Percentiles rank a stretch among this genome's conserved stretches.
phyloP scores from a whole-genome alignment of 2,797 vertebrate species.

The Danio kyathit region DNA sequence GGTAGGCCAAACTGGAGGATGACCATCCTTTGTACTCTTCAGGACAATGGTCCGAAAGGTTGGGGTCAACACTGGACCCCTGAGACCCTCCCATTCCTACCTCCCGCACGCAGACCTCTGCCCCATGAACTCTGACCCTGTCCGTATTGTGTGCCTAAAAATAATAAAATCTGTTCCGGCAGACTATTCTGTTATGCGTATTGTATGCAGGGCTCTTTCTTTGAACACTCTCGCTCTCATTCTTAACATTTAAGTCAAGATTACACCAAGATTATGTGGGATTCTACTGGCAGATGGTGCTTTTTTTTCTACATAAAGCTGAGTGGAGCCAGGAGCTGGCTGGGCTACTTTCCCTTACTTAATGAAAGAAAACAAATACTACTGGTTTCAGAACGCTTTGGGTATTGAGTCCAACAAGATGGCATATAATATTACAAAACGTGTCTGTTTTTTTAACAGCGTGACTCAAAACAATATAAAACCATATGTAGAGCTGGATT shows the following conservation, averaged over 20 bases:
- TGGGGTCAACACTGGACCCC: slow-evolving; percentile 72
- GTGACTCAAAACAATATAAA: slow-evolving; percentile 21
- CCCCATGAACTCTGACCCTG: slow-evolving; percentile 78
- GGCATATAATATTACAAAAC: slow-evolving; percentile 57
- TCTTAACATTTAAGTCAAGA: slow-evolving; percentile 69
- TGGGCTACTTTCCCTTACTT: slow-evolving; percentile 71
- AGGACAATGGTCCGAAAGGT: slow-evolving; percentile 76
- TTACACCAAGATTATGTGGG: slow-evolving; percentile 74
- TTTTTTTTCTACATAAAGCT: slow-evolving; percentile 56
- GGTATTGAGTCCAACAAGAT: slow-evolving; percentile 69
- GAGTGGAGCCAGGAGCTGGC: slow-evolving; percentile 51
- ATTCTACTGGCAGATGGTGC: slow-evolving; percentile 76
- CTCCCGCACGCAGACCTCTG: slow-evolving; percentile 70
- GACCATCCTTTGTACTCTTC: slow-evolving; percentile 73
- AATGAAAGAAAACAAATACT: slow-evolving; percentile 74
- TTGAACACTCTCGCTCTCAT: slow-evolving; percentile 33
- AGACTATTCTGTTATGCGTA: slow-evolving; percentile 58
- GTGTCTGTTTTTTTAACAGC: slow-evolving; percentile 16
- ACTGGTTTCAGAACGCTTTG: slow-evolving; percentile 64
- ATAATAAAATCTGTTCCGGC: slow-evolving; percentile 78
- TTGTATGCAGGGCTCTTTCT: slow-evolving; percentile 54
- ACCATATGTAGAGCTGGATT: slow-evolving; percentile 31
- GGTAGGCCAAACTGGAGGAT: slow-evolving; percentile 69
- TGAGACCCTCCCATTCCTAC: slow-evolving; percentile 57
- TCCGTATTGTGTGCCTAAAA: slow-evolving; percentile 76